A percentile compares a stretch with the other conserved stretches of the same genome.
Conservation (phyloP, 2,888 invertebrate species). For the Miltochrista miniata region DNA sequence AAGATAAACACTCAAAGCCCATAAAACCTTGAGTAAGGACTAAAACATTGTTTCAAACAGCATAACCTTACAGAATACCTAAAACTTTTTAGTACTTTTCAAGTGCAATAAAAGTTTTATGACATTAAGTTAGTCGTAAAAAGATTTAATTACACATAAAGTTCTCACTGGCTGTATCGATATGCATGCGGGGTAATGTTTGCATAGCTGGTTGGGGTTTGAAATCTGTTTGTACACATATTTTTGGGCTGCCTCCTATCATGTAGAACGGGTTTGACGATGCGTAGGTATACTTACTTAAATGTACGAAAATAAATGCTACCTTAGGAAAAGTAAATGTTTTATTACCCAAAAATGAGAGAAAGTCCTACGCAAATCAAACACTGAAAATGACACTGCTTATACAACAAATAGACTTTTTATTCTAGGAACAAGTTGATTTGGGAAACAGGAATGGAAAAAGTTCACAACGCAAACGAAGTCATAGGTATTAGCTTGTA, state of each 20-base stretch:
- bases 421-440: too few species aligned
- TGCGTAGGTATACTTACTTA: too few species aligned
- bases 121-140: slow-evolving; percentile 38
- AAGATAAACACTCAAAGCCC: slow-evolving; percentile 6
- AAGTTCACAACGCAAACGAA: too few species aligned
- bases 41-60: slow-evolving; percentile 12
- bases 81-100: slow-evolving; percentile 23
- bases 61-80: slow-evolving; percentile 19
- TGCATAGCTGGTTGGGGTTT: slow-evolving; percentile 58
- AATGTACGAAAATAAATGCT: too few species aligned
- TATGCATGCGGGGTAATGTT: slow-evolving; percentile 44
- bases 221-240: slow-evolving; percentile 44
- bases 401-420: too few species aligned
- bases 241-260: slow-evolving; percentile 34
- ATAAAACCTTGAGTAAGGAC: slow-evolving; percentile 4
- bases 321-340: too few species aligned
- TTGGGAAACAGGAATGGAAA: too few species aligned
- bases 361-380: too few species aligned
- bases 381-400: too few species aligned
- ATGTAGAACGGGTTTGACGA: too few species aligned
- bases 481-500: too few species aligned
- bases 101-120: slow-evolving; percentile 30
- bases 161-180: slow-evolving; percentile 39
- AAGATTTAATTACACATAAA: slow-evolving; percentile 45
- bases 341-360: too few species aligned